phyloP scores from a whole-genome alignment of 2,797 vertebrate species.

The Miichthys miiuy region DNA sequence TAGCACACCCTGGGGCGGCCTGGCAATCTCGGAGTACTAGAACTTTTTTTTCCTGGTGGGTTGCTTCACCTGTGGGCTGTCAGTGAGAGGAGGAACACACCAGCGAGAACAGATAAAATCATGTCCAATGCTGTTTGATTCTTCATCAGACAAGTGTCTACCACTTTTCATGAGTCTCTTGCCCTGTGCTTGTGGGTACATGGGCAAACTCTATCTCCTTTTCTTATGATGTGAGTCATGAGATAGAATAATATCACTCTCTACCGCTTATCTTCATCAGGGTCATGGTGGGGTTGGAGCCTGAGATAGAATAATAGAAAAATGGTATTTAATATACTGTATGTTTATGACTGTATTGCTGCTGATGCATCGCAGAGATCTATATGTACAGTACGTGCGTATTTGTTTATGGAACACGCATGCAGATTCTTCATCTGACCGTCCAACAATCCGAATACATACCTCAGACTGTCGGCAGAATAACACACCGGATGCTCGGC shows the following conservation, averaged over 20 bases:
- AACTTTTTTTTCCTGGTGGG: constrained; percentile 37
- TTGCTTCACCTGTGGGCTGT: constrained; percentile 39
- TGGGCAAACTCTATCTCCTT: not conserved
- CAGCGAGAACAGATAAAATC: constrained; percentile 17
- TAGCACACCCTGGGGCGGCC: constrained; percentile 14
- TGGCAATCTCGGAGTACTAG: constrained; percentile 29
- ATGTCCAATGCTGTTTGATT: constrained; percentile 12
- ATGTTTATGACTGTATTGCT: not conserved
- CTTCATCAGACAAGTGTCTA: constrained; percentile 1
- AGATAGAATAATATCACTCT: too few species aligned
- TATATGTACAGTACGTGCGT: not conserved
- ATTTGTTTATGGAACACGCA: not conserved
- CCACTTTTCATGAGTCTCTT: not conserved
- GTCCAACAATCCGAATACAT: constrained; percentile 18
- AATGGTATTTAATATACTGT: not conserved
- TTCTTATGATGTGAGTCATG: not conserved
- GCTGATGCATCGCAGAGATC: not conserved
- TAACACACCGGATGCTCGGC: constrained; percentile 24
- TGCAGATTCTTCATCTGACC: not conserved
- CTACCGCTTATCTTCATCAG: too few species aligned
- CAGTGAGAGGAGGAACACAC: constrained; percentile 29
- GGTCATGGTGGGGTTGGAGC: too few species aligned
- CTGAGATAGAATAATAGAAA: not conserved
- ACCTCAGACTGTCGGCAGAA: constrained; percentile 33
- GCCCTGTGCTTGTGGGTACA: not conserved